These are phyloP conservation scores for Steatocranus sp. DNA, from an alignment of 2,797 vertebrate species.

Conservation along the genomic window DNA sequence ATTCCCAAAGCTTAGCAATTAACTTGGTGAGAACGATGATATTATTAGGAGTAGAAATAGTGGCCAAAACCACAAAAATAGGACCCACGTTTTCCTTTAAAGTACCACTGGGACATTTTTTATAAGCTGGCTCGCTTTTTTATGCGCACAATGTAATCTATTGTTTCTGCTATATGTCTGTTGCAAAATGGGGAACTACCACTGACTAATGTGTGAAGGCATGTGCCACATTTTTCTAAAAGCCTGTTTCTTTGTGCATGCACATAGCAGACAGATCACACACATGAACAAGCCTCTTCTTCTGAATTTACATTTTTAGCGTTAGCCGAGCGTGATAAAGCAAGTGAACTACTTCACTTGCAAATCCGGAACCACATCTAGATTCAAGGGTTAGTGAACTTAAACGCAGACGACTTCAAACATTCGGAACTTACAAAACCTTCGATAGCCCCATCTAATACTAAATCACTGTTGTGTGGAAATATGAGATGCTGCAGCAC, in stretches of 20 bases:
- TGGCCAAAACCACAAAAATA: background rate
- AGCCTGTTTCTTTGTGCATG: background rate
- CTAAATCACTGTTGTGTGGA: slow-evolving; percentile 47
- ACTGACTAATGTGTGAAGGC: background rate
- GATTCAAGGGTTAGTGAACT: background rate
- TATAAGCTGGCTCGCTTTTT: background rate
- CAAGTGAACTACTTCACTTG: background rate
- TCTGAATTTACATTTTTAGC: slow-evolving; percentile 1
- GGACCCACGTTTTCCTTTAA: background rate
- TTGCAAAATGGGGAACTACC: background rate
- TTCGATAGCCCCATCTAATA: slow-evolving; percentile 1
- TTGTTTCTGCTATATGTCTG: background rate
- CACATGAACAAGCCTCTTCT: background rate
- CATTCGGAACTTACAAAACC: slow-evolving; percentile 20
- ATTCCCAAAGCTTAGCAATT: background rate
- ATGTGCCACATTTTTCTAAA: background rate
- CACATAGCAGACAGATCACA: background rate
- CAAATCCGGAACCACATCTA: slow-evolving; percentile 31
- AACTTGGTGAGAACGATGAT: background rate
- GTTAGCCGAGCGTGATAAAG: slow-evolving; percentile 9
- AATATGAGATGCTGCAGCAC: slow-evolving; percentile 58
- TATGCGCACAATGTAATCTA: background rate
- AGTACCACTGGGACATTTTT: background rate
- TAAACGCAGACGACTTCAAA: slow-evolving; percentile 15
- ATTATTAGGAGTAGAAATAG: background rate